Evolutionary conservation across 2,113 vertebrate species (phyloP).

Genomic region (Tauraco erythrolophus): DNA sequence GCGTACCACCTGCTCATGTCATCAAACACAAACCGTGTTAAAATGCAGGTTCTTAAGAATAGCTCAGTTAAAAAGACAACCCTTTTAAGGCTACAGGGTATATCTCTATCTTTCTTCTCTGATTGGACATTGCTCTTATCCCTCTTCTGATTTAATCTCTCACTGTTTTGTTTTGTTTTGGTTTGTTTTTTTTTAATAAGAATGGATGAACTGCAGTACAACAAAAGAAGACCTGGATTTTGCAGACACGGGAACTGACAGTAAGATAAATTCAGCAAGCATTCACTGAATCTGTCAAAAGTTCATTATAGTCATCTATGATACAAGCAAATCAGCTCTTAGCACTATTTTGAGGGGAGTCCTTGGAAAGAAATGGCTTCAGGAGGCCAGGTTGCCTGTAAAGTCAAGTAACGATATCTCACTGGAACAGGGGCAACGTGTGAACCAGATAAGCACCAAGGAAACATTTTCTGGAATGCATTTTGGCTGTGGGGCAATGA

Average conservation of each 20-base stretch:
- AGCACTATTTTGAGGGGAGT: not conserved
- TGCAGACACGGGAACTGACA: not conserved
- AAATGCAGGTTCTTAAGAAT: not conserved
- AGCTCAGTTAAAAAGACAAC: not conserved
- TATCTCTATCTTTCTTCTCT: not conserved
- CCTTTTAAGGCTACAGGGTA: not conserved
- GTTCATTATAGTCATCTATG: not conserved
- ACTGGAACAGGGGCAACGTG: not conserved
- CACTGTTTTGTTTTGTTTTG: no score
- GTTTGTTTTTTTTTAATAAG: not conserved
- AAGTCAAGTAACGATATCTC: not conserved
- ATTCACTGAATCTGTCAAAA: not conserved
- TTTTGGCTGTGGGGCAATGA: not conserved
- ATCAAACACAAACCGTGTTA: not conserved
- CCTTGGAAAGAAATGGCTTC: not conserved
- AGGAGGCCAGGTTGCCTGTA: not conserved
- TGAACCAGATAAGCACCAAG: not conserved
- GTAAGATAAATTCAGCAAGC: not conserved
- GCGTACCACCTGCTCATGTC: not conserved
- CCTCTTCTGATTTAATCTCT: not conserved
- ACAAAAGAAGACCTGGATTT: not conserved
- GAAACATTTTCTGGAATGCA: not conserved
- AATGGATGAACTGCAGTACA: not conserved
- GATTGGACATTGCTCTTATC: not conserved
- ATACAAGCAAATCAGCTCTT: not conserved